Conservation (phyloP, 2,113 vertebrate genomes). For the Chiloscyllium plagiosum region DNA sequence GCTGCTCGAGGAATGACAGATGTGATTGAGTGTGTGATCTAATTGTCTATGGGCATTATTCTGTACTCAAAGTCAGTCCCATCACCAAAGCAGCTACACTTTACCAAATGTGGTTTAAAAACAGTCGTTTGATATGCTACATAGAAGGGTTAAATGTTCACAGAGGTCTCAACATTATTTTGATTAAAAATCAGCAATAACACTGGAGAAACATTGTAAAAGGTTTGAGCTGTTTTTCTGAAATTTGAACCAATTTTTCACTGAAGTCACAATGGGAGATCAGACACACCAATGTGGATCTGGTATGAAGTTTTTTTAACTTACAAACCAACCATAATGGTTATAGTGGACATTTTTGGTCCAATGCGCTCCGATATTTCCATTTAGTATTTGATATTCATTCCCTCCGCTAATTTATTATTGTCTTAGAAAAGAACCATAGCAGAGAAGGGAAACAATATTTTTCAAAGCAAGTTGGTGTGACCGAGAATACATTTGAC, state of each 20-base stretch:
- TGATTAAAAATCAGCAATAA: not conserved
- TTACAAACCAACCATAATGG: not conserved
- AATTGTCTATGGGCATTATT: slow-evolving; percentile 31
- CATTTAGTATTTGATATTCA: not conserved
- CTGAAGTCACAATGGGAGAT: not conserved
- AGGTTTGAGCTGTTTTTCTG: not conserved
- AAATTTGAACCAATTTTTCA: not conserved
- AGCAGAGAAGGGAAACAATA: not conserved
- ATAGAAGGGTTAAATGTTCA: not conserved
- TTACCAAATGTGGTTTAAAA: slow-evolving; percentile 6
- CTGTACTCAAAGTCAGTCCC: not conserved
- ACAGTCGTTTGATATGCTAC: not conserved
- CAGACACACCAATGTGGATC: not conserved
- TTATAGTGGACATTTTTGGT: not conserved
- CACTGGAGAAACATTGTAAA: not conserved
- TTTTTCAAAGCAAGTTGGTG: not conserved
- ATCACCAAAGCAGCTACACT: not conserved
- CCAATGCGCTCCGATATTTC: not conserved
- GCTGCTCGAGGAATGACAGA: not conserved
- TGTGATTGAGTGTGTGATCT: not conserved
- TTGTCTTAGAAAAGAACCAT: not conserved
- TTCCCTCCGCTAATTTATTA: not conserved
- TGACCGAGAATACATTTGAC: not conserved
- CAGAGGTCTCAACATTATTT: not conserved
- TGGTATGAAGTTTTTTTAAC: not conserved